phyloP scores from a whole-genome alignment of 2,888 invertebrate genomes.

The Laspeyria flexula region DNA sequence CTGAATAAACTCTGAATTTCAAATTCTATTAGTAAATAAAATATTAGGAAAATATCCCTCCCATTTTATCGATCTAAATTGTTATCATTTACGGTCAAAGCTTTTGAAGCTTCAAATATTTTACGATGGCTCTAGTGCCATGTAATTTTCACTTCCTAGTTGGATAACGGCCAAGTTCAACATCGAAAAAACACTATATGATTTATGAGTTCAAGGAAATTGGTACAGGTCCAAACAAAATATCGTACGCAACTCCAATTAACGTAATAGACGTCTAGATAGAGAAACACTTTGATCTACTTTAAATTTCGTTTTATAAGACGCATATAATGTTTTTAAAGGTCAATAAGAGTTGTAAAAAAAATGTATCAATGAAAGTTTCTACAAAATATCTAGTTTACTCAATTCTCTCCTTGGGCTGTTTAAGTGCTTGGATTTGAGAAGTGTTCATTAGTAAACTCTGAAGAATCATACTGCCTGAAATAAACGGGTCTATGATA shows the following conservation, averaged over 20 bases:
- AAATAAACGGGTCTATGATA: too few species aligned
- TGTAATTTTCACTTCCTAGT: constrained; percentile 23
- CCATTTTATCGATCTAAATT: neutral
- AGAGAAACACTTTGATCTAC: constrained; percentile 23
- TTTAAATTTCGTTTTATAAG: constrained; percentile 15
- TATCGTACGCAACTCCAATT: constrained; percentile 32
- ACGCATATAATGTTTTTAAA: neutral
- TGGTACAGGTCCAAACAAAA: constrained; percentile 44
- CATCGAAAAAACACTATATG: constrained; percentile 34
- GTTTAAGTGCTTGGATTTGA: too few species aligned
- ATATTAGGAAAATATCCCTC: neutral
- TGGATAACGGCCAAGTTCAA: constrained; percentile 40
- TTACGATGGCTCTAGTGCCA: neutral
- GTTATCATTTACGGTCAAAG: neutral
- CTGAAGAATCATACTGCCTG: too few species aligned
- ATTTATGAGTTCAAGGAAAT: constrained; percentile 43
- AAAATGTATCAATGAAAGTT: neutral
- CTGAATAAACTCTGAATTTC: too few species aligned
- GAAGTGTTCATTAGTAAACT: too few species aligned
- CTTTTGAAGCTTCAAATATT: neutral
- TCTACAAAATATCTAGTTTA: neutral
- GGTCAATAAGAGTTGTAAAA: neutral
- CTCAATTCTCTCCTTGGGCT: too few species aligned
- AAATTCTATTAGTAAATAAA: too few species aligned
- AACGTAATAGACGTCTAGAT: constrained; percentile 29